Evolutionary conservation across 2,888 invertebrate genomes (phyloP), one percentile per base, ranked within the genome.

Genomic region (Erebia palarica): DNA sequence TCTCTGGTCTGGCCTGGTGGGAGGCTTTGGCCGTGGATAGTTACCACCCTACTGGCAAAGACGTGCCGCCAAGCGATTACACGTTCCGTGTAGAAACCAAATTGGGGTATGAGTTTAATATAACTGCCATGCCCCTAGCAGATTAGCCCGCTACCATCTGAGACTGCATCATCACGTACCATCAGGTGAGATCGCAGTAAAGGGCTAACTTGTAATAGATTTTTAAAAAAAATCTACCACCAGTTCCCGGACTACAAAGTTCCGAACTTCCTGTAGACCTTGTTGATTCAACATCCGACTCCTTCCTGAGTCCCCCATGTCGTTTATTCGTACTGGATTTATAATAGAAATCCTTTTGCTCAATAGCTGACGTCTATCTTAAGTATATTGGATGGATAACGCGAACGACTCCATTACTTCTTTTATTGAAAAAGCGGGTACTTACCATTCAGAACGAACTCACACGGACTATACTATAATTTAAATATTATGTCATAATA

Each of bases 261-360:
- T 61, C 61, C 44, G 16, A 44, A 18, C 61, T 73, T 68, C 68
- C 71, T 65, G 7, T 36, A 69, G 70, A 72, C 72, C 66, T 63
- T 74, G 77, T 76, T 75, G 74, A 77, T 74, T 76, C 75, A 65
- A 71, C 75, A 57, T 75, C 58, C 71, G 72, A 70, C 60, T 74
- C 42, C 72, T 68, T 61, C 11, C 68, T 65, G 59, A 63, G 65
- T 68, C 70, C 64, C 63, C 49, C 53, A 58, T 47, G 65, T 68
- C 69, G 58, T 65, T 67, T 63, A 65, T 65, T 66, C 73, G 68
- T 71, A 71, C 60, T 73, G 61, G 72, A 66, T 71, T 73, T 71
- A 67, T 69, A 73, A 71, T 70, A 53, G 68, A 71, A 61, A 71
- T 65, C 70, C 65, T 75, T 75, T 63, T 59, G 64, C 53, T 71